Conservation (phyloP, 1,140 invertebrate species). For the Microplitis mediator region DNA sequence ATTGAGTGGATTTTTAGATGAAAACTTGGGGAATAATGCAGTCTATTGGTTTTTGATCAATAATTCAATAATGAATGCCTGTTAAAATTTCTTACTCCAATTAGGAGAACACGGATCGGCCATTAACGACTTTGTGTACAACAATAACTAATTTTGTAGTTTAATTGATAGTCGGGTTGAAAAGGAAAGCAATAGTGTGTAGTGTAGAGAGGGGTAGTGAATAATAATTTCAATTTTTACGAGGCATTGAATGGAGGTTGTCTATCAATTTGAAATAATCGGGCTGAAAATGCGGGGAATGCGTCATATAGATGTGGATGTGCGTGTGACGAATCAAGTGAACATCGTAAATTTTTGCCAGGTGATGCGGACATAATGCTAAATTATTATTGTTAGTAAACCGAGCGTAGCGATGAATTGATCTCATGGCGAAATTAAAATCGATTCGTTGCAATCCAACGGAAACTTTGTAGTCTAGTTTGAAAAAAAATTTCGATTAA, state of each 20-base stretch:
- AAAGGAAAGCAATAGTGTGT: no score
- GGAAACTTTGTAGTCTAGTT: background rate
- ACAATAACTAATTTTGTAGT: no score
- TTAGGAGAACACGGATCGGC: no score
- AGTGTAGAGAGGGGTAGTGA: no score
- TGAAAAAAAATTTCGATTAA: background rate
- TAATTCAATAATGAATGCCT: no score
- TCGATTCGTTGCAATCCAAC: constrained; percentile 33
- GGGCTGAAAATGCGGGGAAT: constrained; percentile 15
- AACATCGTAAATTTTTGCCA: constrained; percentile 45
- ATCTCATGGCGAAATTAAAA: constrained; percentile 27
- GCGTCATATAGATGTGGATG: background rate
- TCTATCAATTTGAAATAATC: background rate
- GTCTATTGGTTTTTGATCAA: no score
- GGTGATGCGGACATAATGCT: constrained; percentile 45
- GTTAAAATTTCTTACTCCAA: no score
- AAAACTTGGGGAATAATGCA: no score
- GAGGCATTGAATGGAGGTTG: background rate
- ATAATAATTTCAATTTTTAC: no score
- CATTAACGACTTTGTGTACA: no score
- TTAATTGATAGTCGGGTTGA: no score
- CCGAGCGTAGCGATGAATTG: constrained; percentile 24
- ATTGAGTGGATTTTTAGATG: no score
- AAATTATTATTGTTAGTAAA: constrained; percentile 46
- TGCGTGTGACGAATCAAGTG: constrained; percentile 30